Base-by-base conservation (phyloP, 2,113 vertebrate genomes). In the Lepisosteus osseus region DNA sequence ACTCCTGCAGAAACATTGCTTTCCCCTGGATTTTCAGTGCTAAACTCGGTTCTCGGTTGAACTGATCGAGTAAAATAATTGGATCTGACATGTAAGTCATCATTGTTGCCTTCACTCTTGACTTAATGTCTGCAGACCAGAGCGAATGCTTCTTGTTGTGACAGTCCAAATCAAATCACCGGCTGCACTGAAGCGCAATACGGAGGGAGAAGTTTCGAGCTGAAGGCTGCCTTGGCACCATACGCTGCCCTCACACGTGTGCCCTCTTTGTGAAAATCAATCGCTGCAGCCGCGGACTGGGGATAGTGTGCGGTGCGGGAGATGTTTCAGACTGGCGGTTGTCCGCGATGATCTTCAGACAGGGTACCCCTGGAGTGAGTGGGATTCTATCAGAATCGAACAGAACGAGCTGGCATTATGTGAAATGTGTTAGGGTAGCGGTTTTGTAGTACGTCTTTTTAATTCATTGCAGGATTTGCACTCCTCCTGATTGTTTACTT, bases 121-220 rank as follows among this genome's bases (percentile, higher is more conserved):
- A 45, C 51, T 68, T 61, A 44, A 61, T 57, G 44, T 63, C 66
- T 42, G 51, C 69, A 62, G 68, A 62, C 62, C 69, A 29, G 67
- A 43, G 40, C 51, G 29, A 29, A 17, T 7, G 66, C 61, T 42
- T 63, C 71, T 61, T 77, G 62, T 68, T 71, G 70, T 76, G 74
- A 77, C 71, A 76, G 67, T 17, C 67, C 66, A 75, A 73, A 79
- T 74, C 61, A 73, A 73, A 75, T 76, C 69, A 75, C 43, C 61
- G 45, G 67, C 65, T 68, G 51, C 54, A 72, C 13, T 71, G 70
- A 66, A 76, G 69, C 68, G 59, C 57, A 69, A 74, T 65, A 67
- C 17, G 11, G 57, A 9, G 17, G 3, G 15, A 41, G 51, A 4
- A 61, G 41, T 11, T 17, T 7, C 41, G n/a, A n/a, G 55, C 57